phyloP scores from a whole-genome alignment of 2,888 invertebrate genomes.

The Yponomeuta sedellus region DNA sequence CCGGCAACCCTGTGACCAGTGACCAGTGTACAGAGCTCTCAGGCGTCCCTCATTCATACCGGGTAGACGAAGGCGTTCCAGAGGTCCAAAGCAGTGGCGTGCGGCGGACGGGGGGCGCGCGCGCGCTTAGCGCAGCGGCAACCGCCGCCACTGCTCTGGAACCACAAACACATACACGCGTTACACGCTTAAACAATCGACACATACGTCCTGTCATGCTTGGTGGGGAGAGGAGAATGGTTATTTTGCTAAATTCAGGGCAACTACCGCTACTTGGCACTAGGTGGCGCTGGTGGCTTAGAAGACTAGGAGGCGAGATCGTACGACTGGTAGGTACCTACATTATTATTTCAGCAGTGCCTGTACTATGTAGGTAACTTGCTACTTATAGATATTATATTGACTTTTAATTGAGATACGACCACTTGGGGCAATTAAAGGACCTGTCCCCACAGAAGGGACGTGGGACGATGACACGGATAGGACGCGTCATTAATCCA shows the following conservation, averaged over 20 bases:
- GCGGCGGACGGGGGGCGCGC: constrained; percentile 81
- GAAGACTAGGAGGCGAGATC: not conserved
- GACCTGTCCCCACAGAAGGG: too few species aligned
- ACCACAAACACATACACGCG: constrained; percentile 70
- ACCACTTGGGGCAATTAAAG: not conserved
- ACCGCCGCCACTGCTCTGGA: constrained; percentile 78
- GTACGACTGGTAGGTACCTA: not conserved
- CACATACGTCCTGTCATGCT: constrained; percentile 25
- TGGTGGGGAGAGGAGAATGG: constrained; percentile 18
- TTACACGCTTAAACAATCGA: constrained; percentile 49
- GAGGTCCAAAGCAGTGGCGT: constrained; percentile 81
- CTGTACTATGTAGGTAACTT: not conserved
- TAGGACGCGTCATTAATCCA: too few species aligned
- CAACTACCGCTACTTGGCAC: too few species aligned
- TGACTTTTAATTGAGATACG: not conserved
- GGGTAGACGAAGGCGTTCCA: constrained; percentile 81
- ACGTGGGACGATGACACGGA: too few species aligned
- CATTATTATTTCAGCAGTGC: not conserved
- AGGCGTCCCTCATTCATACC: constrained; percentile 71
- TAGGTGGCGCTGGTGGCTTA: constrained; percentile 16
- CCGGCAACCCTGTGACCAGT: constrained; percentile 2
- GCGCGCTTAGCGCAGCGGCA: constrained; percentile 75
- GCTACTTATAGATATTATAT: not conserved
- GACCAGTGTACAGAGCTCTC: constrained; percentile 5
- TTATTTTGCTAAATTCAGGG: not conserved